Percentiles rank a stretch among this genome's conserved stretches.
phyloP scores from a whole-genome alignment of 2,113 vertebrate species.

The Trichomycterus rosablanca region DNA sequence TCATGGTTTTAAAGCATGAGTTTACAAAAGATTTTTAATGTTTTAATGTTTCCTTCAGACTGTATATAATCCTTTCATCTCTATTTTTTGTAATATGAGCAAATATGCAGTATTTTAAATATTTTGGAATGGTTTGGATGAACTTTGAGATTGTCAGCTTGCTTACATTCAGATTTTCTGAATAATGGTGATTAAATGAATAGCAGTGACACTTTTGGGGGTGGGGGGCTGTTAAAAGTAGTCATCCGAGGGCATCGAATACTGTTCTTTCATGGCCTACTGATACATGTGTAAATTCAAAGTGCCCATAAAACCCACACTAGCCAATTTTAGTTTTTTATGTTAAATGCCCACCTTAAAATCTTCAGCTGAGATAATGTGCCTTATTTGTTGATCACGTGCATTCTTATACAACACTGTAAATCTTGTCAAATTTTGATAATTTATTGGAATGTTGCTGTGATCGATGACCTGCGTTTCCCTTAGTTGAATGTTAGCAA shows the following conservation, averaged over 20 bases:
- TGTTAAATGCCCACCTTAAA: background rate
- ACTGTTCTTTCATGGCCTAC: slow-evolving; percentile 12
- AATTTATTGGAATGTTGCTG: slow-evolving; percentile 50
- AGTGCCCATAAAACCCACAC: too few species aligned
- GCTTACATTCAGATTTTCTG: too few species aligned
- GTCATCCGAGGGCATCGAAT: slow-evolving; percentile 8
- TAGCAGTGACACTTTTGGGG: too few species aligned
- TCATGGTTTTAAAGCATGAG: slow-evolving; percentile 17
- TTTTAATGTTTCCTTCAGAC: slow-evolving; percentile 10
- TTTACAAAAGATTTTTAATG: too few species aligned
- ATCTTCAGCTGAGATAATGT: slow-evolving; percentile 11
- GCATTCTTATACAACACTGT: slow-evolving; percentile 13
- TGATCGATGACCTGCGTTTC: slow-evolving; percentile 10
- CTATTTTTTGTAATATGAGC: slow-evolving; percentile 10
- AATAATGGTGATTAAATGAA: too few species aligned
- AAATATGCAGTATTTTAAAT: background rate
- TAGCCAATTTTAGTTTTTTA: too few species aligned
- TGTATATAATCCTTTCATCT: background rate
- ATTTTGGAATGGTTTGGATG: background rate
- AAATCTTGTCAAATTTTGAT: slow-evolving; percentile 39
- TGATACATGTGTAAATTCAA: too few species aligned
- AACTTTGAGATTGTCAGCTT: background rate
- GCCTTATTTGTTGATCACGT: slow-evolving; percentile 27
- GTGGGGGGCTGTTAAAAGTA: too few species aligned
- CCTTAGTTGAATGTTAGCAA: slow-evolving; percentile 22